Evolutionary conservation across 2,888 invertebrate genomes (phyloP).

Genomic region (Metacarcinus magister): DNA sequence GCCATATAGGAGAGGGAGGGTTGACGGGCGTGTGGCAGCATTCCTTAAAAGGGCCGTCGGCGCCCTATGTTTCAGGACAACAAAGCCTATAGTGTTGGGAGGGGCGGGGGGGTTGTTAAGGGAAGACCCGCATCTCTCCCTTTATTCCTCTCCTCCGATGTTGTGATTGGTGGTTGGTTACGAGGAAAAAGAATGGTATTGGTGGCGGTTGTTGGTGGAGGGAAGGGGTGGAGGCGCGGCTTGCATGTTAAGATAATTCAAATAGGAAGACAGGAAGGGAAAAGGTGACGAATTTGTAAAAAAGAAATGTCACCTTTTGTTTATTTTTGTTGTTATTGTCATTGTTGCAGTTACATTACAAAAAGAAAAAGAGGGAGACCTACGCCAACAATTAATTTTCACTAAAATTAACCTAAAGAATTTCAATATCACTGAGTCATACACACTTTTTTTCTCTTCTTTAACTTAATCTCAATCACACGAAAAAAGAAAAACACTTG

Average conservation of each 20-base stretch:
- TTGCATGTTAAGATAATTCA: background rate
- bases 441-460: background rate
- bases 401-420: background rate
- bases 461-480: background rate
- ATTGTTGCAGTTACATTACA: background rate
- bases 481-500: background rate
- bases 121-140: background rate
- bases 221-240: background rate
- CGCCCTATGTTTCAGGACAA: background rate
- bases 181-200: background rate
- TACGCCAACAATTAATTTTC: background rate
- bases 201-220: background rate
- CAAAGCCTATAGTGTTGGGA: background rate
- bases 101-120: background rate
- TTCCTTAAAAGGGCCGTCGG: background rate
- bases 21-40: conserved; percentile 19
- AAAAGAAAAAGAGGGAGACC: background rate
- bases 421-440: background rate
- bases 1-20: conserved; percentile 5
- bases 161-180: background rate
- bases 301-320: background rate
- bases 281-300: background rate
- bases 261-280: conserved; percentile 13
- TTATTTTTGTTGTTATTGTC: background rate
- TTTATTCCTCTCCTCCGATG: background rate